phyloP scores from a whole-genome alignment of 2,888 invertebrate genomes.

The Coleophora deauratella region DNA sequence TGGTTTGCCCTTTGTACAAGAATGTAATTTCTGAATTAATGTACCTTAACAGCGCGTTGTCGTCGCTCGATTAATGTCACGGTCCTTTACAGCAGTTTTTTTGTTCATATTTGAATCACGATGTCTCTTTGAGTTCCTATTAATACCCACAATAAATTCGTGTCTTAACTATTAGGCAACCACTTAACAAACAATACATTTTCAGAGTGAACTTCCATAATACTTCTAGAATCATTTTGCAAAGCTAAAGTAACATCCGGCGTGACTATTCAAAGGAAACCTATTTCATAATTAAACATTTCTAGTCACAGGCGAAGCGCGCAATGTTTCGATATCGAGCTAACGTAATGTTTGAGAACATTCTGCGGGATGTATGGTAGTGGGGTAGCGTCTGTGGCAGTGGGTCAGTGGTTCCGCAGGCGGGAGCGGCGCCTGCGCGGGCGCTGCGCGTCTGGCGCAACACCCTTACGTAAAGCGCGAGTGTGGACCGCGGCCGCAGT shows the following conservation, averaged over 20 bases:
- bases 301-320: constrained; percentile 6
- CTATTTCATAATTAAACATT: constrained; percentile 13
- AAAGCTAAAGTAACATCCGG: not conserved
- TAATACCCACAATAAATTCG: too few relatives aligned
- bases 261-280: constrained; percentile 7
- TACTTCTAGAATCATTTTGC: too few relatives aligned
- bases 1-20: too few relatives aligned
- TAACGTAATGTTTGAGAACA: constrained; percentile 41
- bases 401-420: constrained; percentile 70
- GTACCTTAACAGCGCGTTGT: too few relatives aligned
- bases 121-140: too few relatives aligned
- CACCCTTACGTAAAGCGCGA: constrained; percentile 65
- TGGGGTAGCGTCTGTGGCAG: constrained; percentile 48
- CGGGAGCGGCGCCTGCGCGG: constrained; percentile 39
- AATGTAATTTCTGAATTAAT: too few relatives aligned
- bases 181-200: too few relatives aligned
- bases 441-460: constrained; percentile 56
- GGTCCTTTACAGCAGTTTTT: too few relatives aligned
- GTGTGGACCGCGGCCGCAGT: constrained; percentile 32
- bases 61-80: too few relatives aligned
- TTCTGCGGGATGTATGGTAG: constrained; percentile 23
- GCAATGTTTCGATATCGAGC: constrained; percentile 14
- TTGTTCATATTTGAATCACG: too few relatives aligned
- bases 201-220: too few relatives aligned
- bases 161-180: too few relatives aligned